Percentiles rank a stretch among this genome's conserved stretches.
Evolutionary conservation across 2,797 vertebrate genomes (phyloP).

Genomic region (Erpetoichthys calabaricus): DNA sequence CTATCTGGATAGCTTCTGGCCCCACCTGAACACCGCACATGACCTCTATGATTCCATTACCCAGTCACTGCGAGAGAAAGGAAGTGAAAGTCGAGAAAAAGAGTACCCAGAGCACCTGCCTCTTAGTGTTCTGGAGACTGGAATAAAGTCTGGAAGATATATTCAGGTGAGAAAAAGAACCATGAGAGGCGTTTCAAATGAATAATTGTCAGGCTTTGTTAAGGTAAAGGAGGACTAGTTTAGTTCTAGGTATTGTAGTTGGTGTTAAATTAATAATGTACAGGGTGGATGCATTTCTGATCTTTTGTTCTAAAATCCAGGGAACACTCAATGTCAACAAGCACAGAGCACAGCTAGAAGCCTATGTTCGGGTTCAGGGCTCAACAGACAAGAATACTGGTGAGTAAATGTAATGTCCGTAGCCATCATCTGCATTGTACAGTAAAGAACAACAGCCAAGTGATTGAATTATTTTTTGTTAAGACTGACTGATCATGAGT

Average conservation of each 20-base stretch:
- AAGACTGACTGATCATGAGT: no score
- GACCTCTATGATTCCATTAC: conserved; percentile 71
- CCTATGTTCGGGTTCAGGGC: conserved; percentile 61
- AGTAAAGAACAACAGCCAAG: background rate
- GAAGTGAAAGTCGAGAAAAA: conserved; percentile 59
- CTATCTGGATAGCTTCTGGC: conserved; percentile 81
- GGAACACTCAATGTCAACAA: conserved; percentile 79
- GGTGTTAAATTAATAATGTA: no score
- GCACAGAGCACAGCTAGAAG: conserved; percentile 73
- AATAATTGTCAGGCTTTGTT: no score
- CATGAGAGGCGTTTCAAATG: no score
- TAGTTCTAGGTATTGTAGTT: background rate
- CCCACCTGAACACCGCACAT: conserved; percentile 59
- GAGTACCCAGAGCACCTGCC: conserved; percentile 77
- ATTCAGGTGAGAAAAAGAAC: conserved; percentile 52
- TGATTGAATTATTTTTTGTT: background rate
- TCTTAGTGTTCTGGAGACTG: conserved; percentile 67
- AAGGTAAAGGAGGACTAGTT: no score
- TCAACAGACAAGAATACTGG: conserved; percentile 60
- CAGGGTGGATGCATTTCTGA: no score
- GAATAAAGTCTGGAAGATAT: conserved; percentile 82
- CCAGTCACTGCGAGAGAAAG: conserved; percentile 62
- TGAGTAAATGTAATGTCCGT: conserved; percentile 15
- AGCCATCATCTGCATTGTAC: background rate
- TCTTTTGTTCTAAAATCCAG: conserved; percentile 33